phyloP scores from a whole-genome alignment of 2,888 invertebrate species.

The Salpingus planirostris region DNA sequence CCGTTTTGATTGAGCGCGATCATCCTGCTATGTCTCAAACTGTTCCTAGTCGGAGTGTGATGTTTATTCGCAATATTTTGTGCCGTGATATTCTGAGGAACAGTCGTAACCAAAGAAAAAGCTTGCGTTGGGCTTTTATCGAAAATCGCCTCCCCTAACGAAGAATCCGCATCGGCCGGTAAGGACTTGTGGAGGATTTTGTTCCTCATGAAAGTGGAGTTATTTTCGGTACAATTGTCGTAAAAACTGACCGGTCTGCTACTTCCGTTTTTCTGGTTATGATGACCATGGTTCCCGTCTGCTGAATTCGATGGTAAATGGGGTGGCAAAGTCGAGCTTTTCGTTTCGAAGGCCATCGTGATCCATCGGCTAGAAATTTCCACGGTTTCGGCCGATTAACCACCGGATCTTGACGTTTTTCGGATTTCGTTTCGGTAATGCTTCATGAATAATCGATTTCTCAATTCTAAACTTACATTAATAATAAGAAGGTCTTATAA shows the following conservation, averaged over 20 bases:
- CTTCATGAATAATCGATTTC: background rate
- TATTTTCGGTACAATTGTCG: slow-evolving; percentile 35
- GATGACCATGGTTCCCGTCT: slow-evolving; percentile 3
- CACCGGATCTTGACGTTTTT: too few relatives aligned
- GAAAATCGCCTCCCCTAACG: slow-evolving; percentile 8
- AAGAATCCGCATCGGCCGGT: slow-evolving; percentile 4
- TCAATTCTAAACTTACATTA: background rate
- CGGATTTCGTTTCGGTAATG: too few relatives aligned
- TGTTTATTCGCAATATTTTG: slow-evolving; percentile 53
- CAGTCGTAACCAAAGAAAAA: slow-evolving; percentile 52
- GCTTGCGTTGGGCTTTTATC: slow-evolving; percentile 43
- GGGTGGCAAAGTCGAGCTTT: too few relatives aligned
- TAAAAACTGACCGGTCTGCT: slow-evolving; percentile 43
- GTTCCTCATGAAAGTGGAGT: slow-evolving; percentile 3
- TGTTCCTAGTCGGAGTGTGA: slow-evolving; percentile 61
- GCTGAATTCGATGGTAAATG: too few relatives aligned
- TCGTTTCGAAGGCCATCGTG: too few relatives aligned
- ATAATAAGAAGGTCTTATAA: too few relatives aligned
- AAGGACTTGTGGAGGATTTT: too few relatives aligned
- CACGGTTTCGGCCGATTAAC: background rate
- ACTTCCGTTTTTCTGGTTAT: slow-evolving; percentile 16
- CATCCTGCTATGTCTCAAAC: slow-evolving; percentile 61
- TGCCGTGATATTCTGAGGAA: slow-evolving; percentile 58
- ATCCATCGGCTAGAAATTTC: background rate
- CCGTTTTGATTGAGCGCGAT: slow-evolving; percentile 55